These are phyloP conservation scores for Halichoerus grypus DNA, from an alignment of 2,113 vertebrate species.

Conservation along the genomic window DNA sequence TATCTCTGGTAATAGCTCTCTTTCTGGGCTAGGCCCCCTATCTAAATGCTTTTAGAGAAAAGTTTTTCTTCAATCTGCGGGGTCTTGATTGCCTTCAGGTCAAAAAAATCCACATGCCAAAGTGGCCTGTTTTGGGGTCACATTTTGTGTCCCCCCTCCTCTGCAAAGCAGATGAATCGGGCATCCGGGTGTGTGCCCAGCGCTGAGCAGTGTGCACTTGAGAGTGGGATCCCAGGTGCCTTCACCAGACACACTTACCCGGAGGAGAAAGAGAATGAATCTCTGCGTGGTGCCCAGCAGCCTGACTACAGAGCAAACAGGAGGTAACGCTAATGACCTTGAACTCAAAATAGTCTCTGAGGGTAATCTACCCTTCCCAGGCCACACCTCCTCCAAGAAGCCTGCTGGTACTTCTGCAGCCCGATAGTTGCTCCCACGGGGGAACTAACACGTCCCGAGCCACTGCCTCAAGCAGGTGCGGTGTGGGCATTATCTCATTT, in stretches of 20 bases:
- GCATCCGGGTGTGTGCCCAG: neutral
- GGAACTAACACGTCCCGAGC: neutral
- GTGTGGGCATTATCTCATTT: neutral
- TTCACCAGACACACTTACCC: rapidly evolving
- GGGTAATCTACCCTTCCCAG: neutral
- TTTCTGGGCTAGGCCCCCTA: neutral
- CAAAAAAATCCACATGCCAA: neutral
- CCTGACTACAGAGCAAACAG: neutral
- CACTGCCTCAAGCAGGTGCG: neutral
- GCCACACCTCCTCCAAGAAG: neutral
- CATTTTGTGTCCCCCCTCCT: neutral
- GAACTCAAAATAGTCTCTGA: neutral
- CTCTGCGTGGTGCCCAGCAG: neutral
- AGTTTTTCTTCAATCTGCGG: neutral
- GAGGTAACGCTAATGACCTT: neutral
- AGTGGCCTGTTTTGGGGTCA: neutral
- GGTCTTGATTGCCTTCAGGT: neutral
- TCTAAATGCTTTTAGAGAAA: neutral
- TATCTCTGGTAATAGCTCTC: neutral
- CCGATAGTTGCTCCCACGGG: neutral
- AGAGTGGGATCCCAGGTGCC: neutral
- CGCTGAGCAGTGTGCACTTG: rapidly evolving
- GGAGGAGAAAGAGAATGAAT: neutral
- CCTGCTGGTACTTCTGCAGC: neutral
- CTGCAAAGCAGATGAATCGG: neutral